phyloP scores from a whole-genome alignment of 2,113 vertebrate genomes.

The Spilogale gracilis region DNA sequence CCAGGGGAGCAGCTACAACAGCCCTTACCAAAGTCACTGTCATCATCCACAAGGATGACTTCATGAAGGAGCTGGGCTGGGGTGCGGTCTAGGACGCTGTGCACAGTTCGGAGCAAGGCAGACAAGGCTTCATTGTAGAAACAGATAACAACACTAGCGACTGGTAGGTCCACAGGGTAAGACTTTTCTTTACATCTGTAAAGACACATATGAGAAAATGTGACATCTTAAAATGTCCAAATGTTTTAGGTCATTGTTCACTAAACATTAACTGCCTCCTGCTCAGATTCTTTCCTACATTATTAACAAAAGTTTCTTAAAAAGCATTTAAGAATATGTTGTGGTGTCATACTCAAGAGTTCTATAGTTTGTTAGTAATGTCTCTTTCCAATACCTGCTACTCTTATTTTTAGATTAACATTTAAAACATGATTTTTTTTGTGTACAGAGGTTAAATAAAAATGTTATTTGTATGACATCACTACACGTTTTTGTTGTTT shows the following conservation, averaged over 20 bases:
- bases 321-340: not conserved
- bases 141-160: slow-evolving; percentile 95
- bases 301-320: not conserved
- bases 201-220: not conserved
- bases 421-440: not conserved
- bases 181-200: slow-evolving; percentile 91
- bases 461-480: not conserved
- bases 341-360: not conserved
- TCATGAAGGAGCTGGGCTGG: slow-evolving; percentile 93
- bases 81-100: slow-evolving; percentile 95
- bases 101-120: slow-evolving; percentile 94
- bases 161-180: slow-evolving; percentile 90
- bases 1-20: rapidly evolving
- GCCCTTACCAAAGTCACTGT: slow-evolving; percentile 94
- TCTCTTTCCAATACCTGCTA: not conserved
- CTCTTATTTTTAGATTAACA: not conserved
- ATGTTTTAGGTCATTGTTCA: not conserved
- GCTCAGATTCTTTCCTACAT: not conserved
- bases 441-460: not conserved
- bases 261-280: not conserved
- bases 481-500: not conserved
- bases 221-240: not conserved
- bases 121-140: slow-evolving; percentile 99
- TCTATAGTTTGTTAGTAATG: not conserved
- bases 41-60: slow-evolving; percentile 96